Evolutionary conservation across 1,140 invertebrate species (phyloP), one percentile per base, ranked within the genome.

Genomic region (Episyrphus balteatus): DNA sequence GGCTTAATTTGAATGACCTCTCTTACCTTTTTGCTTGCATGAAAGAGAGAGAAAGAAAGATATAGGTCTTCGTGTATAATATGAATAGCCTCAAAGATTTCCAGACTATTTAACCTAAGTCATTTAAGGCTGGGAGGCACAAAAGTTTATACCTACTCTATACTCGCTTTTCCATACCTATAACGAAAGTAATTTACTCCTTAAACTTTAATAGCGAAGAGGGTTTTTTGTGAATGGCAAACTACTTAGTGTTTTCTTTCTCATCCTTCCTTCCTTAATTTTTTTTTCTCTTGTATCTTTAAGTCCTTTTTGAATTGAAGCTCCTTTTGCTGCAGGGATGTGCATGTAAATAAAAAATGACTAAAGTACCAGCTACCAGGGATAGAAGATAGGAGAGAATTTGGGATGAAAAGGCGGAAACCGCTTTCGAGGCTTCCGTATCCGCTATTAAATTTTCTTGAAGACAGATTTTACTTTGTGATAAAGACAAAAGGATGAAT

Each of bases 61-160:
- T 3, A 26, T 3, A 26, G 21, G 21, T 26, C 8, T 26, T 26
- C 21, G 21, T 8, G 8, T 5, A 5, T 5, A 5, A 26, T 26
- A 26, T 26, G 21, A 26, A 26, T 26, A 26, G 21, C 21, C 21
- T 26, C 21, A 26, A 10, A 43, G 26, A 43, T 43, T 43, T 43
- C 42, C 42, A 43, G 42, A n/a, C 42, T 31, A 43, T 43, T 43
- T 26, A 43, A 32, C 18, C 13, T 18, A 21, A 18, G 40, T 42
- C 40, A 13, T 42, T 42, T 42, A n/a, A 18, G 13, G 13, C 36
- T n/a, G 36, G n/a, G 3, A 26, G 21, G 21, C 21, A 26, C 21
- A 26, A 37, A n/a, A 37, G 3, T 17, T 17, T 17, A 17, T 17
- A 17, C 36, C 11, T 11, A 17, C 36, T 6, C 15, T 17, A 37